These are phyloP conservation scores for Drosophila biarmipes DNA, from an alignment of 1,140 invertebrate species.

Conservation along the genomic window DNA sequence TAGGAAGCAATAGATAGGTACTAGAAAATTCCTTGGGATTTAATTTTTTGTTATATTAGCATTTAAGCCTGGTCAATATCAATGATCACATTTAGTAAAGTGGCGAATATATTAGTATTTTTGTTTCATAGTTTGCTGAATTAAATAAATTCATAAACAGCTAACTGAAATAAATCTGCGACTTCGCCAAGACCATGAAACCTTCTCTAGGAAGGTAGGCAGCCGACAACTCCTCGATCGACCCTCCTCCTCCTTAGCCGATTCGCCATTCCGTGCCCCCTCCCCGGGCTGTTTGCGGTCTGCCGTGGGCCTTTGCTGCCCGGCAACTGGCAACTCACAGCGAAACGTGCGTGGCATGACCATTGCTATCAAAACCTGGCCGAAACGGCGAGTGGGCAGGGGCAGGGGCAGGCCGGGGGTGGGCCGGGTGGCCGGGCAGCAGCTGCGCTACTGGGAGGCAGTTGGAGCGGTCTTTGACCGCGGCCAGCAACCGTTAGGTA, in stretches of 20 bases:
- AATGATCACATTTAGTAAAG: no score
- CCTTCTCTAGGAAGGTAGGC: neutral
- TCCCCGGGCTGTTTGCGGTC: slow-evolving; percentile 4
- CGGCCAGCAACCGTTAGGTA: slow-evolving; percentile 60
- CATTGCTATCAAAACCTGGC: slow-evolving; percentile 51
- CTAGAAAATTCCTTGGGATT: no score
- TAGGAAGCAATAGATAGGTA: no score
- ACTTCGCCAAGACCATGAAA: no score
- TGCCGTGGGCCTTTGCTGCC: slow-evolving; percentile 32
- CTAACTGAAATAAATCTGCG: no score
- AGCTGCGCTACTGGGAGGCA: slow-evolving; percentile 54
- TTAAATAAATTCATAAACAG: no score
- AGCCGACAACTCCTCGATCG: slow-evolving; percentile 8
- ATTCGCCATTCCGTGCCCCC: slow-evolving; percentile 3
- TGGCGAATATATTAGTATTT: no score
- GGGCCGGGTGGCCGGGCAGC: slow-evolving; percentile 9
- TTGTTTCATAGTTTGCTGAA: no score
- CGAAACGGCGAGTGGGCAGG: slow-evolving; percentile 31
- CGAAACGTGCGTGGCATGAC: slow-evolving; percentile 49
- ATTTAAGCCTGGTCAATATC: no score
- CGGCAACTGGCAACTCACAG: slow-evolving; percentile 27
- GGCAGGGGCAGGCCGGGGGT: neutral
- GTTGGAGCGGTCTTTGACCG: slow-evolving; percentile 54
- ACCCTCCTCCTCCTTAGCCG: slow-evolving; percentile 1
- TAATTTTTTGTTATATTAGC: no score